Evolutionary conservation across 1,140 invertebrate genomes (phyloP), one percentile per base, ranked within the genome.

Genomic region (Gerris buenoi): DNA sequence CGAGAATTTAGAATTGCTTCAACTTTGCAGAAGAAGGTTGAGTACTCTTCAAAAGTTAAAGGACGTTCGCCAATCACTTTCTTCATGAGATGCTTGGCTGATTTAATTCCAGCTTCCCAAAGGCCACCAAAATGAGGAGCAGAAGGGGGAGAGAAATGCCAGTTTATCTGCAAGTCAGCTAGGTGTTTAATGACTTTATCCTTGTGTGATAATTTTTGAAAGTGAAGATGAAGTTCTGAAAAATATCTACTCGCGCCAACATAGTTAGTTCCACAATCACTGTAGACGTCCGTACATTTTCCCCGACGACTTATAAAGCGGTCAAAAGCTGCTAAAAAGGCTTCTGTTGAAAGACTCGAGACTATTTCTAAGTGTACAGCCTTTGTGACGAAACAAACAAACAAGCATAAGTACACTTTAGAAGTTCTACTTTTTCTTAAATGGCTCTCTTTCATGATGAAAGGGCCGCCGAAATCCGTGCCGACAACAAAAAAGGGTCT

Each of bases 71-170:
- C 78, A 26, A 78, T 28, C 5, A 46, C 33, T 46, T 46, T 46
- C 18, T 18, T 46, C 18, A 46, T 5, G 18, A 46, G 33, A 46
- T 46, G 33, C 33, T 46, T 46, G 33, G 33, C 33, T 46, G 33
- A 46, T 46, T 46, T 46, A 10, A 46, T 46, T 5, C 33, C 33
- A 46, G 33, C 33, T 46, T 46, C 33, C 33, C 33, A 46, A 10
- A 46, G 33, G n/a, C 76, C 78, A n/a, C 78, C 77, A 65, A 79
- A 77, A 71, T 79, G 75, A 1, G 76, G 73, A 5, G 75, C 72
- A 10, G 61, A 18, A 25, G 79, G 74, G 0, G 78, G 77, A 67
- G 76, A 78, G 67, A 80, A 79, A 46, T 77, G 66, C 78, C 79
- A 81, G 22, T 72, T 63, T 0, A 78, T 75, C n/a, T 68, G 72